Evolutionary conservation across 2,113 vertebrate genomes (phyloP).

Genomic region (Sula dactylatra): DNA sequence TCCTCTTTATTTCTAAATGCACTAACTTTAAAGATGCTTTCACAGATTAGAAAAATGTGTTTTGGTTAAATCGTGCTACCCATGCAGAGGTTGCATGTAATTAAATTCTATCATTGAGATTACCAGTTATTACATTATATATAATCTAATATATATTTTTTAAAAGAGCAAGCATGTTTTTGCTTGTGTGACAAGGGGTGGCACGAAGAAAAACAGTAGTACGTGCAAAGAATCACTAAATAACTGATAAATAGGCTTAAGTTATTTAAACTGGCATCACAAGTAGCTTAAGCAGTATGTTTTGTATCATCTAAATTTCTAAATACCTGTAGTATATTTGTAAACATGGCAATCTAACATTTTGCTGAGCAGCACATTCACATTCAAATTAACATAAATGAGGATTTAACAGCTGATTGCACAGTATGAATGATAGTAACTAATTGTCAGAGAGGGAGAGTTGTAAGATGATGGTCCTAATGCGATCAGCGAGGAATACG

Average conservation of each 20-base stretch:
- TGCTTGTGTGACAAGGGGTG: not conserved
- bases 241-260: conserved; percentile 74
- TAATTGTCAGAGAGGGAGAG: conserved; percentile 68
- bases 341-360: conserved; percentile 80
- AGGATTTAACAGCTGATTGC: conserved; percentile 82
- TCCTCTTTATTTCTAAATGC: conserved; percentile 6
- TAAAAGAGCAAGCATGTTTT: conserved; percentile 4
- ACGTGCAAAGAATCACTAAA: conserved; percentile 71
- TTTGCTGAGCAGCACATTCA: conserved; percentile 69
- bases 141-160: conserved; percentile 47
- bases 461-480: conserved; percentile 33
- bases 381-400: conserved; percentile 75
- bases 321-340: conserved; percentile 81
- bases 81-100: conserved; percentile 23
- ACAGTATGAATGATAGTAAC: conserved; percentile 75
- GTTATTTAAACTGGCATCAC: conserved; percentile 65
- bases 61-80: conserved; percentile 34
- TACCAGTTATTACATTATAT: conserved; percentile 63
- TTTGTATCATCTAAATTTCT: conserved; percentile 73
- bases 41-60: conserved; percentile 61
- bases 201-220: not conserved
- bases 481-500: not conserved
- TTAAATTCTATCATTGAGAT: conserved; percentile 61
- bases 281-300: conserved; percentile 65
- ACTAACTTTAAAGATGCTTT: conserved; percentile 10